Evolutionary conservation across 2,888 invertebrate genomes (phyloP), one percentile per base, ranked within the genome.

Genomic region (Cinara cedri): DNA sequence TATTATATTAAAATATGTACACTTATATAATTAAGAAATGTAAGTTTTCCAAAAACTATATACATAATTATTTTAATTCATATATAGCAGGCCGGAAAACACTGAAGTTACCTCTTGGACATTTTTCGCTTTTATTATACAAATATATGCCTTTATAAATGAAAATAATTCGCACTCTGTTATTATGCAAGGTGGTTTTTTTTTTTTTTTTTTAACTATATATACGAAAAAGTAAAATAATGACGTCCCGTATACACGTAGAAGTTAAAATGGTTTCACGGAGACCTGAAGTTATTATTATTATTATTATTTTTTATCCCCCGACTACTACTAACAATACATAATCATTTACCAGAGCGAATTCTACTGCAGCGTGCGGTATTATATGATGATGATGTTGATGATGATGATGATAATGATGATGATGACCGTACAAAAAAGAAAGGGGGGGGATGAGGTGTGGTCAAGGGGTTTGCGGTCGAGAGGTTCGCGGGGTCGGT

Each of bases 281-380:
- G 57, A 72, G 60, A 60, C 57, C 60, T 60, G 60, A 72, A 46
- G 72, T 60, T 60, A 72, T 72, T 72, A 60, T n/a, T n/a, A 4
- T 34, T 34, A 34, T 34, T 34, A 4, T 34, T 34, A 4, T 34
- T 34, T 34, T 34, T 60, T 51, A 24, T 60, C 57, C 72, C 72
- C 24, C 24, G 57, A 13, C 13, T 13, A 60, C 72, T 26, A 72
- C 72, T 72, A 60, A 72, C 72, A 72, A 72, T 72, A 72, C 72
- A 72, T 72, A 72, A 72, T 72, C 72, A 72, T 72, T 72, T 72
- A 72, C 72, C 72, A 60, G 60, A 60, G 72, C 24, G 72, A 60
- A 60, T 72, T 24, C 60, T 46, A 46, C 72, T 16, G 24, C n/a
- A n/a, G n/a, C 72, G 34, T 34, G 34, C 34, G 46, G 72, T 51